Evolutionary conservation across 2,797 vertebrate genomes (phyloP).

Genomic region (Sciurus carolinensis): DNA sequence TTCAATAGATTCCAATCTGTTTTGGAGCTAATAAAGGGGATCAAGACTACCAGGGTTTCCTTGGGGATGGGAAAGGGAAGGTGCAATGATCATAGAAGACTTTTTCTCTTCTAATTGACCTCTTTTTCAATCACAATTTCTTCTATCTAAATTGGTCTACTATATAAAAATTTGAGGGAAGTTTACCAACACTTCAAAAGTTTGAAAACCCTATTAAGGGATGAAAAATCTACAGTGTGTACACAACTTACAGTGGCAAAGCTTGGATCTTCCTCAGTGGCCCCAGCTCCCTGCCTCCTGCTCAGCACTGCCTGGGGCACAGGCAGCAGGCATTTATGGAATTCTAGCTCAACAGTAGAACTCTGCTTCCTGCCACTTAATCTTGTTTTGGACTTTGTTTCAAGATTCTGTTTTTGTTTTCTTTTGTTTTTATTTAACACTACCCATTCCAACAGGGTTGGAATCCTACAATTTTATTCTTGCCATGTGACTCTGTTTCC

Average conservation of each 20-base stretch:
- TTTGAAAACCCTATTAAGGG: background rate
- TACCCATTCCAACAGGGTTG: background rate
- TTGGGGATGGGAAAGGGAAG: background rate
- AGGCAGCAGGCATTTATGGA: background rate
- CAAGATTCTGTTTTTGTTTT: background rate
- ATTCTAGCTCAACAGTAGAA: background rate
- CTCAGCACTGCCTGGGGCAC: rapidly evolving
- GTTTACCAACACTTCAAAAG: background rate
- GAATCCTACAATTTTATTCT: background rate
- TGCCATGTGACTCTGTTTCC: background rate
- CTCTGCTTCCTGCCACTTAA: background rate
- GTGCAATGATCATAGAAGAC: background rate
- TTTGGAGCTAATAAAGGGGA: background rate
- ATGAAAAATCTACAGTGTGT: background rate
- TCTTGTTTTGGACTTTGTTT: background rate
- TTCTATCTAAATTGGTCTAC: background rate
- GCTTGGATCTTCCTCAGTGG: rapidly evolving
- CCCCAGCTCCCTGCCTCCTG: too few species aligned
- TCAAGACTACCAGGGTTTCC: background rate
- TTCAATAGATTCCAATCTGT: background rate
- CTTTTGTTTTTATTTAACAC: background rate
- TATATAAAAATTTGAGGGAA: background rate
- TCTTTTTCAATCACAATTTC: background rate
- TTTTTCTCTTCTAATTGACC: background rate
- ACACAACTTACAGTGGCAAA: background rate